phyloP scores from a whole-genome alignment of 2,113 vertebrate species.

The Puffinus mauretanicus region DNA sequence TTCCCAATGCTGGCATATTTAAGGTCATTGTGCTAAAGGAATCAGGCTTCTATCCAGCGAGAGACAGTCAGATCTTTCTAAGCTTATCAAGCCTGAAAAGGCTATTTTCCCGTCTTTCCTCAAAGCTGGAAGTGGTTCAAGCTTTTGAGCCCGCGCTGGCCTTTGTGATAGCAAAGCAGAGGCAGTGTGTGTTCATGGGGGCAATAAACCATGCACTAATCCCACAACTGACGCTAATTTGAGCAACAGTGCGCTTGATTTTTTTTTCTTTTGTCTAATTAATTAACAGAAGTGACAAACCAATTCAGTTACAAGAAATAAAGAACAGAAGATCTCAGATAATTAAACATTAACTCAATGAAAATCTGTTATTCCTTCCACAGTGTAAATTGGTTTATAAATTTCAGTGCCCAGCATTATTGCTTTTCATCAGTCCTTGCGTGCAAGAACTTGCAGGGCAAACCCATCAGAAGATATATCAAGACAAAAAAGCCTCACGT shows the following conservation, averaged over 20 bases:
- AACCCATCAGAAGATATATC: not conserved
- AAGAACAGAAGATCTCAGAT: constrained; percentile 4
- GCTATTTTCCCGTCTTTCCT: not conserved
- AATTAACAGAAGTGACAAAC: constrained; percentile 41
- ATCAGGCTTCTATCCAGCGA: not conserved
- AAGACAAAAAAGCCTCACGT: not conserved
- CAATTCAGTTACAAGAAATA: constrained; percentile 21
- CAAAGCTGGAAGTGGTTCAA: not conserved
- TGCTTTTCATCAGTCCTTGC: not conserved
- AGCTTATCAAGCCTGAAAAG: not conserved
- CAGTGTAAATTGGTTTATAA: constrained; percentile 16
- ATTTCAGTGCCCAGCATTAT: not conserved
- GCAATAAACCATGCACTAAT: not conserved
- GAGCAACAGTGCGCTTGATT: not conserved
- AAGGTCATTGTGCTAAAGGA: not conserved
- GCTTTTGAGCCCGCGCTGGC: not conserved
- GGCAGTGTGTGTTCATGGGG: not conserved
- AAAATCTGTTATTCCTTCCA: constrained; percentile 5
- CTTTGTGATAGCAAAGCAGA: not conserved
- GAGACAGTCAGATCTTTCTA: not conserved
- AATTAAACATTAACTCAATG: constrained; percentile 28
- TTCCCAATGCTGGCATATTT: not conserved
- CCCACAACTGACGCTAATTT: not conserved
- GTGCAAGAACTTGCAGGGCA: not conserved
- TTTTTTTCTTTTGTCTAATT: constrained; percentile 6